Percentiles rank a stretch among this genome's conserved stretches.
Evolutionary conservation across 2,888 invertebrate species (phyloP).

Genomic region (Lingula anatina): DNA sequence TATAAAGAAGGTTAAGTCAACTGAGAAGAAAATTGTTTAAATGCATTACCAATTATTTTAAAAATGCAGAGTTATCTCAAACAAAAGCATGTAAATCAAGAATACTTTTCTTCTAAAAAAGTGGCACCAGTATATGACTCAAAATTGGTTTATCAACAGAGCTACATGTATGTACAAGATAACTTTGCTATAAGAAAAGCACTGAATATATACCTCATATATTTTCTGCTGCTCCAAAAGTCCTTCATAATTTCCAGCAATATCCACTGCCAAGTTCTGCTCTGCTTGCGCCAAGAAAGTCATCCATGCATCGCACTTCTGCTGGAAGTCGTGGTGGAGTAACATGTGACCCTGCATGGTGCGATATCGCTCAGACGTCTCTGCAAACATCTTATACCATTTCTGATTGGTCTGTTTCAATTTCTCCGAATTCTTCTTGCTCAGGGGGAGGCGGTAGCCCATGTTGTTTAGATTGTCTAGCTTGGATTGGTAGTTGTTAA

Average conservation of each 20-base stretch:
- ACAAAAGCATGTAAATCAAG: no score
- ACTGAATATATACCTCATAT: conserved; percentile 30
- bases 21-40: no score
- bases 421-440: conserved; percentile 23
- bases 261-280: conserved; percentile 32
- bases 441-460: conserved; percentile 39
- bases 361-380: conserved; percentile 29
- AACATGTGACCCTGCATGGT: conserved; percentile 33
- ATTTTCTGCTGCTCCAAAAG: conserved; percentile 38
- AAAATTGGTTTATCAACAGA: no score
- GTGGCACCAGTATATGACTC: no score
- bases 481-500: conserved; percentile 18
- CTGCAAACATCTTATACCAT: conserved; percentile 32
- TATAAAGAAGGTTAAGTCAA: no score
- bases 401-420: conserved; percentile 36
- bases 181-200: background rate
- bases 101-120: no score
- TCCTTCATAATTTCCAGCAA: conserved; percentile 37
- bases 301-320: conserved; percentile 48
- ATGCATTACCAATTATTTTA: no score
- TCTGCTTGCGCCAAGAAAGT: conserved; percentile 42
- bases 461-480: conserved; percentile 41
- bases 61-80: no score
- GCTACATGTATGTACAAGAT: background rate
- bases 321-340: conserved; percentile 41